These are phyloP conservation scores for Hipparchia semele DNA, from an alignment of 2,888 invertebrate species.

Conservation along the genomic window DNA sequence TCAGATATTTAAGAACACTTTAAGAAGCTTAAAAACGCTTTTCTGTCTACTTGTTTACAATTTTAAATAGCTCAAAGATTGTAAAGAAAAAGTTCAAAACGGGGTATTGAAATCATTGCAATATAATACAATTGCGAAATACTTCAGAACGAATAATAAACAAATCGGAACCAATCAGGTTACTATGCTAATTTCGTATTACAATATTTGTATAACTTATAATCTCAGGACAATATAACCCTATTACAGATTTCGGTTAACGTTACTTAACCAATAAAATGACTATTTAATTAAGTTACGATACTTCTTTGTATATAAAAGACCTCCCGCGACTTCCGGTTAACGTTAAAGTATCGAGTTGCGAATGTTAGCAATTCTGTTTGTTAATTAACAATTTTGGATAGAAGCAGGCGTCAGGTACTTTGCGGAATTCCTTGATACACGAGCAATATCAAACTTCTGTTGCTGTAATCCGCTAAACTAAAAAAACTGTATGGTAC, in stretches of 20 bases:
- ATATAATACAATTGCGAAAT: not conserved
- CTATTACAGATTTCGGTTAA: conserved; percentile 7
- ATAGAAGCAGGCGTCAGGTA: not conserved
- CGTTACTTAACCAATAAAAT: conserved; percentile 12
- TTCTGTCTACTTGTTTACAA: too few species aligned
- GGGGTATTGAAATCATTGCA: too few species aligned
- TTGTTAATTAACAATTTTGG: too few species aligned
- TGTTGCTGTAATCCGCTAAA: too few species aligned
- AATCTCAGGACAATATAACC: conserved; percentile 6
- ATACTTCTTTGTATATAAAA: not conserved
- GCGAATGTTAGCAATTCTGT: not conserved
- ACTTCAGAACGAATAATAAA: not conserved
- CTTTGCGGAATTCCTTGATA: too few species aligned
- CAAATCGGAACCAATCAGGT: not conserved
- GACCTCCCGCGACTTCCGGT: conserved; percentile 8
- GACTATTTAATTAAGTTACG: not conserved
- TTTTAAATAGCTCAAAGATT: too few species aligned
- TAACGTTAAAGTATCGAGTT: not conserved
- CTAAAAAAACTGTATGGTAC: too few species aligned
- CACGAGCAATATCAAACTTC: too few species aligned
- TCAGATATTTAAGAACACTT: too few species aligned
- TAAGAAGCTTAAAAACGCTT: too few species aligned
- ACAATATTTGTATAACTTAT: not conserved
- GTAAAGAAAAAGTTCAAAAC: too few species aligned
- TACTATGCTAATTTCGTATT: not conserved